Conservation (phyloP, 2,113 vertebrate genomes). For the Hydropotes inermis region DNA sequence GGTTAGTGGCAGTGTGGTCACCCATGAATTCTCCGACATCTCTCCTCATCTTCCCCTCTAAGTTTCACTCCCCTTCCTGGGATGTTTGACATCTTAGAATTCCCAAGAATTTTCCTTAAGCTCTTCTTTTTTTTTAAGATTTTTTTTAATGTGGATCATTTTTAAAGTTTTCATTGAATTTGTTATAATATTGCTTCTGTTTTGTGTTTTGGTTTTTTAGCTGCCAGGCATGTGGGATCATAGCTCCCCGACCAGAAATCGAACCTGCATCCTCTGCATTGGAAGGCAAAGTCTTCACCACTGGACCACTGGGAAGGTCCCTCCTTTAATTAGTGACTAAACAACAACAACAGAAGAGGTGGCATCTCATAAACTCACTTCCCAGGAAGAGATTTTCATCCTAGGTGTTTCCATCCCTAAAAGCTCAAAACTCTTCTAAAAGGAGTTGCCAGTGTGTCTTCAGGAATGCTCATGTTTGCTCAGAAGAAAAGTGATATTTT, state of each 20-base stretch:
- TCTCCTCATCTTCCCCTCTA: not conserved
- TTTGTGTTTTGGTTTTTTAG: not conserved
- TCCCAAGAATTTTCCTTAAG: not conserved
- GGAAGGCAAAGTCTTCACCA: not conserved
- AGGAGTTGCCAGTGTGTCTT: not conserved
- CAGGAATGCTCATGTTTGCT: not conserved
- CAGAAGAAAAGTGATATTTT: not conserved
- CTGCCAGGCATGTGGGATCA: not conserved
- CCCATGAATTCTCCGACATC: not conserved
- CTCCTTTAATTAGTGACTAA: not conserved
- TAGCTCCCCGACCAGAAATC: not conserved
- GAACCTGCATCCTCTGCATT: not conserved
- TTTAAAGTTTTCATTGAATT: not conserved
- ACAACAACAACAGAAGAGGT: not conserved
- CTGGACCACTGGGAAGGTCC: not conserved
- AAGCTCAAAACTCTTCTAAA: not conserved
- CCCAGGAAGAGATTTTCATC: not conserved
- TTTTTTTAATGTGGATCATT: not conserved
- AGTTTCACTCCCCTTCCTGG: not conserved
- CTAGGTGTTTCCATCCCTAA: not conserved
- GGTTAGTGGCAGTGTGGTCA: not conserved
- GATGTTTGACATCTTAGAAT: not conserved
- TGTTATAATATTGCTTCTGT: not conserved
- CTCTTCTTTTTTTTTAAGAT: not conserved
- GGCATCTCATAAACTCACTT: not conserved